phyloP scores from a whole-genome alignment of 2,113 vertebrate species.

The western clawed frog (Xenopus tropicalis) region UCB_Xtro_10.0 CM004448.2:149882001-149882500 shows the following conservation, averaged over 20 bases:
- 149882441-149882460: background rate
- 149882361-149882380: too few species aligned
- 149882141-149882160: background rate
- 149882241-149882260: too few species aligned
- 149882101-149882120: background rate
- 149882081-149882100: background rate
- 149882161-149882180: too few species aligned
- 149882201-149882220: background rate
- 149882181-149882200: background rate
- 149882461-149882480: background rate
- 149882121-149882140: background rate
- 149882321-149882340: background rate
- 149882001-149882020: too few species aligned
- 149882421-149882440: background rate
- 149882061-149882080: too few species aligned
- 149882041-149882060: too few species aligned
- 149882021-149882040: too few species aligned
- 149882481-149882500: background rate
- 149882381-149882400: background rate
- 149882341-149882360: too few species aligned
- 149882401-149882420: background rate
- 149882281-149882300: background rate
- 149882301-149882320: background rate
- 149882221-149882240: too few species aligned
- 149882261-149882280: too few species aligned